Evolutionary conservation across 2,888 invertebrate species (phyloP).

Genomic region (Apamea monoglypha): DNA sequence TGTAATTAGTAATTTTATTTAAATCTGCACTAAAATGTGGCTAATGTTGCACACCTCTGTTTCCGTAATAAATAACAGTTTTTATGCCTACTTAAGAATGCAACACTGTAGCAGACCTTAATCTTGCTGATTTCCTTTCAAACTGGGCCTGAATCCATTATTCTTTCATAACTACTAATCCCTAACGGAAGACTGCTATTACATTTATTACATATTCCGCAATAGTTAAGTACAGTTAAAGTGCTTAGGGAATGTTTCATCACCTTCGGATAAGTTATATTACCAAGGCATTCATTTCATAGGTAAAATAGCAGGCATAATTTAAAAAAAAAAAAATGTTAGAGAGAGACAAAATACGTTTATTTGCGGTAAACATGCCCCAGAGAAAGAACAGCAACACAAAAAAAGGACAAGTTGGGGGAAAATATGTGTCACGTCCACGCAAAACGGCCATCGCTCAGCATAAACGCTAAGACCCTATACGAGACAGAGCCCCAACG

Average conservation of each 20-base stretch:
- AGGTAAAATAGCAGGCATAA: too few relatives aligned
- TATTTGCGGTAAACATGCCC: too few relatives aligned
- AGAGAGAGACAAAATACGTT: too few relatives aligned
- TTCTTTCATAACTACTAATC: conserved; percentile 20
- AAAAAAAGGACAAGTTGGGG: too few relatives aligned
- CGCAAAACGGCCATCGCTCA: too few relatives aligned
- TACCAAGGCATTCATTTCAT: background rate
- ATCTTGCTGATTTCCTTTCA: conserved; percentile 37
- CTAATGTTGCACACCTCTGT: background rate
- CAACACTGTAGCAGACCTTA: conserved; percentile 14
- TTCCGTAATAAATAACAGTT: conserved; percentile 11
- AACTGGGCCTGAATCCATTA: conserved; percentile 24
- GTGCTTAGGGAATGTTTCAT: background rate
- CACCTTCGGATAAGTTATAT: background rate
- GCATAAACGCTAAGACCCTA: too few relatives aligned
- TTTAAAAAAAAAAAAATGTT: background rate
- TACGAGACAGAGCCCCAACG: too few relatives aligned
- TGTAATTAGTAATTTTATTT: too few relatives aligned
- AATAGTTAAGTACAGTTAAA: conserved; percentile 13
- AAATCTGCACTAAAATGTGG: too few relatives aligned
- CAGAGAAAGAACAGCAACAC: too few relatives aligned
- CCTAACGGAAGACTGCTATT: conserved; percentile 27
- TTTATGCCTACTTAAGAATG: conserved; percentile 8
- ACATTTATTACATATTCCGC: conserved; percentile 5
- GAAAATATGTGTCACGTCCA: too few relatives aligned